Evolutionary conservation across 2,888 invertebrate genomes (phyloP), one percentile per base, ranked within the genome.

Genomic region (Campoplex nolae): DNA sequence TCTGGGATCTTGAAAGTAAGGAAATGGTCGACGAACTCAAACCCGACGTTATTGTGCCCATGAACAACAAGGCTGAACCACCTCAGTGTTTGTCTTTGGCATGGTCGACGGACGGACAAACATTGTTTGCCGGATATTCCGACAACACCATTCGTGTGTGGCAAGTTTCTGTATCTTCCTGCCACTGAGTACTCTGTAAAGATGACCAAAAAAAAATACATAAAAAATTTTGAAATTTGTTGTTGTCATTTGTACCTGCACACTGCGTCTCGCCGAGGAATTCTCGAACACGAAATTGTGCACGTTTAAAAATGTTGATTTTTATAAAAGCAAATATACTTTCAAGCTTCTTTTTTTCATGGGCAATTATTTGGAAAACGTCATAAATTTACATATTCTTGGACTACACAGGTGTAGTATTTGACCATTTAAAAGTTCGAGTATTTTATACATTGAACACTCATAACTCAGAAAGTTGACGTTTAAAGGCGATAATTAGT

Each of bases 1-100:
- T 99, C 94, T 99, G 99, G 99, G 99, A 99, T 96, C 96, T 99
- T 95, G 99, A 99, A 95, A 99, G 98, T 95, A 99, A 99, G 96
- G 98, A 99, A 95, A 98, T 99, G 96, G 99, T 99, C 90, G 99
- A 99, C 95, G 99, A 99, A 95, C 96, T 99, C 90, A 97, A 97
- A 93, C 98, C 99, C n/a, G 99, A 99, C 94, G 98, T 99, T 91
- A 97, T 98, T 88, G 96, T 96, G 83, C 96, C 96, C 92, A 95
- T 96, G 38, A 96, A 97, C 83, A 96, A 97, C 83, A 98, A 98
- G 95, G 97, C 98, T 75, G 98, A 98, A 93, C 98, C 98, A 90
- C 99, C 99, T 70, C 98, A 98, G 95, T 99, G 99, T 95, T 96
- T 99, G 90, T 99, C 99, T 7, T 96, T 99, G 93, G 99, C 99